phyloP scores from a whole-genome alignment of 2,888 invertebrate species.

The Falcaria lacertinaria region DNA sequence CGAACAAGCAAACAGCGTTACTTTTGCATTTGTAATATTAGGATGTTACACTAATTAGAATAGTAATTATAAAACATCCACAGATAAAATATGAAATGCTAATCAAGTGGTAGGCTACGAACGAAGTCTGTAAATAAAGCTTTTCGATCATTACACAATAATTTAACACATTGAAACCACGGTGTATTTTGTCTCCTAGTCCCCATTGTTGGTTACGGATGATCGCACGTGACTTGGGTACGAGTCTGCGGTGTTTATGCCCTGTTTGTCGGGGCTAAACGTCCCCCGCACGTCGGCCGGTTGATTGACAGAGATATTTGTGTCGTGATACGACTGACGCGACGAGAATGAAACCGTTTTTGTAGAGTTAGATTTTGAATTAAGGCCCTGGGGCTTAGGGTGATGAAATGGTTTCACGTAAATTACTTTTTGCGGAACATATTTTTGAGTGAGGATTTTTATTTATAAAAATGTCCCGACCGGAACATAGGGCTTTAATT shows the following conservation, averaged over 20 bases:
- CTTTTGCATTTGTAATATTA: too few species aligned
- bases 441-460: too few species aligned
- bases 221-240: constrained; percentile 63
- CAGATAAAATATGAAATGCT: too few species aligned
- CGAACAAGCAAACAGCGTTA: too few species aligned
- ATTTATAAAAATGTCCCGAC: too few species aligned
- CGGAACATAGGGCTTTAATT: too few species aligned
- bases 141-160: constrained; percentile 13
- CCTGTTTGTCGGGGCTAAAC: constrained; percentile 48
- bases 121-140: constrained; percentile 2
- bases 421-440: too few species aligned
- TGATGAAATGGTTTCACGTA: not conserved
- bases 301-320: constrained; percentile 65
- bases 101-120: too few species aligned
- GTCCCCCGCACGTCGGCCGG: constrained; percentile 29
- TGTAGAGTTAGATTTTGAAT: constrained; percentile 10
- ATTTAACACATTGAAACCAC: constrained; percentile 5
- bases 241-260: constrained; percentile 53
- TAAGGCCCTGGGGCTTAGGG: constrained; percentile 5
- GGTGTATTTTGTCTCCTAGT: constrained; percentile 12
- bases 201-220: constrained; percentile 63
- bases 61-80: too few species aligned
- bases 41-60: too few species aligned
- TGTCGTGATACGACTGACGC: constrained; percentile 19
- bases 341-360: constrained; percentile 6